A percentile compares a stretch with the other conserved stretches of the same genome.
phyloP scores from a whole-genome alignment of 2,888 invertebrate species.

The Prosopocoilus inquinatus region DNA sequence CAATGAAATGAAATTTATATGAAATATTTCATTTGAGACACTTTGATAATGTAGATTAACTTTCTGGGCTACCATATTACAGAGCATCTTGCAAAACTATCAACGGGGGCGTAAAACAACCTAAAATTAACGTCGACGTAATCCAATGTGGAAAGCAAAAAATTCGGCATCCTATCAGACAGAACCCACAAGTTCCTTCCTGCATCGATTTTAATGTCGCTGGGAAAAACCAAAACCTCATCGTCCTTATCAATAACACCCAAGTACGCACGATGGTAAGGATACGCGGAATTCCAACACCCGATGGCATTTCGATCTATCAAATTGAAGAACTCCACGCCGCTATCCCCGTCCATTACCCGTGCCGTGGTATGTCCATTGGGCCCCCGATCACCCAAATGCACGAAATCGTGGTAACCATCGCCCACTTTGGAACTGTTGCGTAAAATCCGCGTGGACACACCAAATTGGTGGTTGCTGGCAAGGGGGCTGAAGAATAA shows the following conservation, averaged over 20 bases:
- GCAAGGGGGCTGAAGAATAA: slow-evolving; percentile 78
- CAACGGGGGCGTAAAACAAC: slow-evolving; percentile 69
- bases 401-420: slow-evolving; percentile 70
- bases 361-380: slow-evolving; percentile 71
- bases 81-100: slow-evolving; percentile 57
- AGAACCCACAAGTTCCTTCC: slow-evolving; percentile 75
- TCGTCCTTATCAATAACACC: slow-evolving; percentile 74
- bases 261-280: slow-evolving; percentile 64
- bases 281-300: slow-evolving; percentile 73
- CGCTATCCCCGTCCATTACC: slow-evolving; percentile 70
- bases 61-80: too few species aligned
- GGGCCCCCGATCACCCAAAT: slow-evolving; percentile 64
- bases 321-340: slow-evolving; percentile 73
- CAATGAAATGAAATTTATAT: too few species aligned
- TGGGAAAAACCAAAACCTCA: slow-evolving; percentile 72
- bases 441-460: slow-evolving; percentile 71
- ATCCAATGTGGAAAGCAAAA: slow-evolving; percentile 64
- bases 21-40: too few species aligned
- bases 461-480: slow-evolving; percentile 75
- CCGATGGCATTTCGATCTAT: slow-evolving; percentile 81
- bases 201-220: slow-evolving; percentile 74
- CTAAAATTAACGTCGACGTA: slow-evolving; percentile 78
- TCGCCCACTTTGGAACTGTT: slow-evolving; percentile 65
- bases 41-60: too few species aligned
- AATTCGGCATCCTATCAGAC: slow-evolving; percentile 80